phyloP scores from a whole-genome alignment of 2,113 vertebrate genomes.

The Carassius auratus region DNA sequence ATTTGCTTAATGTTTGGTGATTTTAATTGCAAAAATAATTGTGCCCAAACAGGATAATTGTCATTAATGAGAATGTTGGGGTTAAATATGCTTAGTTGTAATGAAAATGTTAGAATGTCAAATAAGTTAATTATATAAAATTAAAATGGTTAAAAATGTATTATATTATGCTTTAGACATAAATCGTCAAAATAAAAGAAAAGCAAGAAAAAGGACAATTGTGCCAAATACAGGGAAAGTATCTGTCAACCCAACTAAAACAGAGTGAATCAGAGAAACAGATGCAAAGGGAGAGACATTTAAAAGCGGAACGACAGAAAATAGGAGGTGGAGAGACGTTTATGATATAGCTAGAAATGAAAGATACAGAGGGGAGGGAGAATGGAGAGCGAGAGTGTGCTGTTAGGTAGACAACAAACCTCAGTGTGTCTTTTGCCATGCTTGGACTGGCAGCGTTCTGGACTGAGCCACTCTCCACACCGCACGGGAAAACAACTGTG shows the following conservation, averaged over 20 bases:
- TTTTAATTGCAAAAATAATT: not conserved
- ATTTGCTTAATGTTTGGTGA: not conserved
- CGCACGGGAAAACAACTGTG: not conserved
- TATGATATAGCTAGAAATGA: not conserved
- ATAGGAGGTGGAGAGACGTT: not conserved
- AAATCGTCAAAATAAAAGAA: not conserved
- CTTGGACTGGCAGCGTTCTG: conserved; percentile 18
- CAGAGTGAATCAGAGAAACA: not conserved
- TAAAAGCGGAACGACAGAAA: not conserved
- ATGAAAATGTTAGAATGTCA: too few species aligned
- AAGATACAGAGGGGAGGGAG: not conserved
- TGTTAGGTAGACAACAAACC: conserved; percentile 8
- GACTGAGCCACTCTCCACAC: not conserved
- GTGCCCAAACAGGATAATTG: not conserved
- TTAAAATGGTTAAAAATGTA: too few species aligned
- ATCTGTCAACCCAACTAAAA: not conserved
- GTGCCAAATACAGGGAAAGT: not conserved
- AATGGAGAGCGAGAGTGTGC: not conserved
- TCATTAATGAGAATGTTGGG: not conserved
- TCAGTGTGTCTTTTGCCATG: conserved; percentile 8
- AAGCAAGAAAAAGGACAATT: not conserved
- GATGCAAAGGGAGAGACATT: not conserved
- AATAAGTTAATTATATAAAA: too few species aligned
- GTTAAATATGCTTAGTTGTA: too few species aligned
- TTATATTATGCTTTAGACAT: not conserved